Conservation (phyloP, 2,113 vertebrate species). For the Pavo muticus region DNA sequence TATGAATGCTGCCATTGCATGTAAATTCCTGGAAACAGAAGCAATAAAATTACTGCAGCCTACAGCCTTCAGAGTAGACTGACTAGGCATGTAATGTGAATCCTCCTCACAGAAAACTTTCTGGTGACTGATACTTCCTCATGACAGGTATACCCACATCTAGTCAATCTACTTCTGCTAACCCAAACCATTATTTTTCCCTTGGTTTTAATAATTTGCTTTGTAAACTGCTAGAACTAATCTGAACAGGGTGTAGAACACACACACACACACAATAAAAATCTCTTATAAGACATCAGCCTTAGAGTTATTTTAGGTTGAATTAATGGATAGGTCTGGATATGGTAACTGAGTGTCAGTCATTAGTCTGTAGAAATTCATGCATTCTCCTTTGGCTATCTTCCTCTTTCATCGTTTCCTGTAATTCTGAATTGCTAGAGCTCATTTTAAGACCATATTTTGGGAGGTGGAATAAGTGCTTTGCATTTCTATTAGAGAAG, state of each 20-base stretch:
- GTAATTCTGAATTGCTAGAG: background rate
- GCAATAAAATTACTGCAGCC: background rate
- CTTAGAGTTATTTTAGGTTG: background rate
- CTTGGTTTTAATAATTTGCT: background rate
- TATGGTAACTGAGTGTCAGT: background rate
- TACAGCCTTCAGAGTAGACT: background rate
- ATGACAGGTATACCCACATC: background rate
- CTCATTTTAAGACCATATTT: background rate
- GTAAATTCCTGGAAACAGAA: background rate
- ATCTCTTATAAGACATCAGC: background rate
- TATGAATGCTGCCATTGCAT: background rate
- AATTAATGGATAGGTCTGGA: background rate
- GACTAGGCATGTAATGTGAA: background rate
- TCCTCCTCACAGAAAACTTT: rapidly evolving
- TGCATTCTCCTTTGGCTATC: background rate
- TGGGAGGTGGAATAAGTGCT: background rate
- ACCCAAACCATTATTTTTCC: background rate
- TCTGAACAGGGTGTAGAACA: background rate
- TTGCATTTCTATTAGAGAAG: background rate
- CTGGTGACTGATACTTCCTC: background rate
- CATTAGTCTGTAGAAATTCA: background rate
- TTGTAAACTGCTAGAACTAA: background rate
- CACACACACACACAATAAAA: background rate
- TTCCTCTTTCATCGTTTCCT: background rate
- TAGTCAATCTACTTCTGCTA: background rate